These are phyloP conservation scores for Ictalurus punctatus DNA, from an alignment of 2,113 vertebrate species.

Conservation along the genomic window DNA sequence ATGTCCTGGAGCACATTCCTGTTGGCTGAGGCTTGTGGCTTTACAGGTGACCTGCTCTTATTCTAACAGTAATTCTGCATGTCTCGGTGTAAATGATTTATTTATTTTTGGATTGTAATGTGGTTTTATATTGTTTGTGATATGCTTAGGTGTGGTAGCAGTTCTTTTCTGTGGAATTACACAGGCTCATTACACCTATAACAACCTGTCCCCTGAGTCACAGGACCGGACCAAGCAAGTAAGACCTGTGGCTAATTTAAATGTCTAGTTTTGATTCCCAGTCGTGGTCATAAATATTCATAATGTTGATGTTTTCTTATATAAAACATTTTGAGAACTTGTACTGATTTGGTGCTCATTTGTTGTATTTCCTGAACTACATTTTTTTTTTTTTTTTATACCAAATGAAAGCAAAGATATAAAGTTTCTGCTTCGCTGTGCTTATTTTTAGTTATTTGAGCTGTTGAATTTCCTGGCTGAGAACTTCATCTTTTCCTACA, in stretches of 20 bases:
- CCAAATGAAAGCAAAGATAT: background rate
- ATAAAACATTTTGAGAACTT: background rate
- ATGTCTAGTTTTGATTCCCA: background rate
- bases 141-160: constrained; percentile 87
- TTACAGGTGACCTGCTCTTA: constrained; percentile 80
- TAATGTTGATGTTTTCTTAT: background rate
- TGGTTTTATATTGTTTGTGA: constrained; percentile 16
- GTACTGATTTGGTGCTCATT: background rate
- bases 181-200: constrained; percentile 97
- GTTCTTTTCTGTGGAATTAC: constrained; percentile 98
- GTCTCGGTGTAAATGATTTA: background rate
- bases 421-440: background rate
- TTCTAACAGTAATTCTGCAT: background rate
- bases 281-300: background rate
- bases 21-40: constrained; percentile 93
- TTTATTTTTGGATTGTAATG: background rate
- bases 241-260: constrained; percentile 48
- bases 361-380: background rate
- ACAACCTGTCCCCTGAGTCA: constrained; percentile 95
- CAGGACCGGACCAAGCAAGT: constrained; percentile 96
- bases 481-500: constrained; percentile 99
- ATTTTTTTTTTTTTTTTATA: constrained; percentile 1
- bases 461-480: constrained; percentile 98
- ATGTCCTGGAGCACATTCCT: constrained; percentile 99
- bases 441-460: constrained; percentile 86